A percentile compares a stretch with the other conserved stretches of the same genome.
phyloP scores from a whole-genome alignment of 2,888 invertebrate genomes.

The Myopa tessellatipennis region DNA sequence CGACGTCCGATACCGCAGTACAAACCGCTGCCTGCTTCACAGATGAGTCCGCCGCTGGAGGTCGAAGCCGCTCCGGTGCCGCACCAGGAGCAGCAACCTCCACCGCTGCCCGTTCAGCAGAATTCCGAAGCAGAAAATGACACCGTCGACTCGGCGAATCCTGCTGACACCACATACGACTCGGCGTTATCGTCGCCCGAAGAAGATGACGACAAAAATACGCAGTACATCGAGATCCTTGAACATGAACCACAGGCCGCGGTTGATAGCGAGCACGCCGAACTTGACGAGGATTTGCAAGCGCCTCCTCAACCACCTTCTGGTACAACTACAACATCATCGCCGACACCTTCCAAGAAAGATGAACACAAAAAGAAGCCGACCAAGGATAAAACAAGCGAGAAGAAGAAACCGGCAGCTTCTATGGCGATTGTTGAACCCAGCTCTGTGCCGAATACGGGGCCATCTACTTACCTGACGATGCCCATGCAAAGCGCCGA shows the following conservation, averaged over 20 bases:
- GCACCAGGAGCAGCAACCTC: conserved; percentile 50
- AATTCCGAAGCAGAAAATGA: neutral
- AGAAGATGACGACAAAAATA: conserved; percentile 56
- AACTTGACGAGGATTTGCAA: conserved; percentile 49
- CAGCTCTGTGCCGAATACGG: conserved; percentile 61
- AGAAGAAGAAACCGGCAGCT: conserved; percentile 51
- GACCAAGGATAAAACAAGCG: conserved; percentile 57
- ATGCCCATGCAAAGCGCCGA: conserved; percentile 59
- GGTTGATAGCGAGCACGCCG: conserved; percentile 26
- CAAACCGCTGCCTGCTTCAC: conserved; percentile 72
- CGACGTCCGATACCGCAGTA: conserved; percentile 74
- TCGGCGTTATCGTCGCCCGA: conserved; percentile 61
- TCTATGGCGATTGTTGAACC: conserved; percentile 60
- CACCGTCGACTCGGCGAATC: conserved; percentile 47
- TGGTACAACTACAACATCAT: conserved; percentile 41
- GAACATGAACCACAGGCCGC: conserved; percentile 55
- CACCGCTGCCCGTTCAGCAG: conserved; percentile 47
- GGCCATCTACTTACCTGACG: conserved; percentile 61
- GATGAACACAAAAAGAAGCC: conserved; percentile 62
- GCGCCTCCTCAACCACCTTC: conserved; percentile 43
- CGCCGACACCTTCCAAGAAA: conserved; percentile 54
- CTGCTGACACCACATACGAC: conserved; percentile 60
- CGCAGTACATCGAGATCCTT: conserved; percentile 62
- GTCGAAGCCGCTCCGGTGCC: conserved; percentile 53
- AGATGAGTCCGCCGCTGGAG: conserved; percentile 56